Evolutionary conservation across 2,888 invertebrate genomes (phyloP).

Genomic region (Troides oblongomaculatus): DNA sequence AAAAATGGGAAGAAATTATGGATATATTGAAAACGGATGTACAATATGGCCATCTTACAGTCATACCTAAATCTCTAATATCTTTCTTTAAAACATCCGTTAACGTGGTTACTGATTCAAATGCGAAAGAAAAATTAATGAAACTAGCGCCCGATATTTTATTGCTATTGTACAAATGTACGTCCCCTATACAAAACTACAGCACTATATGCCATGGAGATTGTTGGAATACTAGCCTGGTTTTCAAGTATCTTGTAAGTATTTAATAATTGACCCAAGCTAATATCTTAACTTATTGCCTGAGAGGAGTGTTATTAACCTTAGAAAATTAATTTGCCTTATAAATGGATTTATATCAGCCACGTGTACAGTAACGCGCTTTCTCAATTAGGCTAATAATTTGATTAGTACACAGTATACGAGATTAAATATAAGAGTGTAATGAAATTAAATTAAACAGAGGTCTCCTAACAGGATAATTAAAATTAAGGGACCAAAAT

Average conservation of each 20-base stretch:
- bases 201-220: slow-evolving; percentile 63
- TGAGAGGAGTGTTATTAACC: too few species aligned
- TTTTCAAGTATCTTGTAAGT: slow-evolving; percentile 56
- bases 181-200: slow-evolving; percentile 42
- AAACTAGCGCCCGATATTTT: slow-evolving; percentile 47
- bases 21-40: slow-evolving; percentile 48
- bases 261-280: background rate
- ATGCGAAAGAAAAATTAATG: slow-evolving; percentile 45
- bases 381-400: too few species aligned
- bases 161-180: slow-evolving; percentile 50
- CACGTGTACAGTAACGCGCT: too few species aligned
- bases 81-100: slow-evolving; percentile 56
- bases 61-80: slow-evolving; percentile 48
- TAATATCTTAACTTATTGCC: background rate
- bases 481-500: too few species aligned
- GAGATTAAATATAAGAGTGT: too few species aligned
- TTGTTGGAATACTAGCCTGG: slow-evolving; percentile 62
- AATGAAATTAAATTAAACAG: too few species aligned
- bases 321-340: too few species aligned
- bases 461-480: too few species aligned
- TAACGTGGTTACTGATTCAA: slow-evolving; percentile 47
- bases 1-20: slow-evolving; percentile 47
- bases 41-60: slow-evolving; percentile 52
- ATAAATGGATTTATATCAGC: too few species aligned
- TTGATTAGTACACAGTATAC: too few species aligned